phyloP scores from a whole-genome alignment of 2,113 vertebrate species.

The Opisthocomus hoazin region DNA sequence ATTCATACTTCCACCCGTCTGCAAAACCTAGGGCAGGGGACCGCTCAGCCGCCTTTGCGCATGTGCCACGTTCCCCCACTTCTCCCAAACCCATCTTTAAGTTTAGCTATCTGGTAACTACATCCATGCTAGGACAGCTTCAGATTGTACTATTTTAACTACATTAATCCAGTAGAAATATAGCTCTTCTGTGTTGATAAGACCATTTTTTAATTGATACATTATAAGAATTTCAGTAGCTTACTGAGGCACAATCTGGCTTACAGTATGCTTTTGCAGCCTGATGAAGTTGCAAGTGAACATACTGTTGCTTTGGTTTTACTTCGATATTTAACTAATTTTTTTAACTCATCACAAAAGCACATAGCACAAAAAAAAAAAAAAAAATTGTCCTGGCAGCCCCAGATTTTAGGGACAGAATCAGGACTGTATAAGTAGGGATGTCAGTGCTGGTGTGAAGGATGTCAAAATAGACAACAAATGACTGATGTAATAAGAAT shows the following conservation, averaged over 20 bases:
- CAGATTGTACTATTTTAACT: background rate
- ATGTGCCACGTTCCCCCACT: background rate
- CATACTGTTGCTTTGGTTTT: background rate
- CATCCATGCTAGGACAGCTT: background rate
- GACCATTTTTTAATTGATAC: background rate
- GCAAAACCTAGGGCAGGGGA: background rate
- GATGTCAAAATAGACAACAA: background rate
- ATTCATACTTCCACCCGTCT: background rate
- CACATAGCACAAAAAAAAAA: background rate
- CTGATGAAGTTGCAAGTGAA: background rate
- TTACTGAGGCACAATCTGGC: background rate
- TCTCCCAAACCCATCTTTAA: background rate
- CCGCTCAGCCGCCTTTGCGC: accelerated
- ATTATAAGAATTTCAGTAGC: background rate
- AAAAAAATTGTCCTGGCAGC: background rate
- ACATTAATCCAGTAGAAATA: background rate
- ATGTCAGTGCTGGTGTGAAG: background rate
- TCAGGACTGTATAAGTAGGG: background rate
- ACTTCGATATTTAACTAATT: background rate
- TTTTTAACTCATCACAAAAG: background rate
- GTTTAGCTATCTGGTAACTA: background rate
- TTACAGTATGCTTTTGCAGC: background rate
- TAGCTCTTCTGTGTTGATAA: background rate
- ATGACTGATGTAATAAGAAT: background rate
- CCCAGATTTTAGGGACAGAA: background rate